Evolutionary conservation across 2,797 vertebrate genomes (phyloP).

Genomic region (Amphiprion clarkii): DNA sequence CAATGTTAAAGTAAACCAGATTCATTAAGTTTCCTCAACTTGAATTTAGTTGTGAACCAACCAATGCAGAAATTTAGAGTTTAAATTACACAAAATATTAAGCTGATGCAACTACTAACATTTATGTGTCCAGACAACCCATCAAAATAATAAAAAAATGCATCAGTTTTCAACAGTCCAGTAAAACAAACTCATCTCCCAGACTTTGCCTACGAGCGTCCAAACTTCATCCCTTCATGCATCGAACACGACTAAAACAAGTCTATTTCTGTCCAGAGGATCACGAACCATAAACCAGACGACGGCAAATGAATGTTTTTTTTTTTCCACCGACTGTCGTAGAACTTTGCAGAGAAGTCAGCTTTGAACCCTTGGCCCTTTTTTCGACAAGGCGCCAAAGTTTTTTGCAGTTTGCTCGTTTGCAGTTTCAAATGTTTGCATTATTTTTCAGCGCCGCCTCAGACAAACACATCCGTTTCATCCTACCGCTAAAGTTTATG

Average conservation of each 20-base stretch:
- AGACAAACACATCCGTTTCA: conserved; percentile 56
- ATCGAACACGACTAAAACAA: conserved; percentile 27
- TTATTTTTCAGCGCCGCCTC: conserved; percentile 54
- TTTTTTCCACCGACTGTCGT: conserved; percentile 32
- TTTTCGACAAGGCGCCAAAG: conserved; percentile 31
- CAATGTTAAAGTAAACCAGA: too few species aligned
- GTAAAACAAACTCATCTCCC: too few species aligned
- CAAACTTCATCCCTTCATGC: conserved; percentile 3
- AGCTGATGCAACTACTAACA: too few species aligned
- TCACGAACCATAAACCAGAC: conserved; percentile 52
- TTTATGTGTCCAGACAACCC: too few species aligned
- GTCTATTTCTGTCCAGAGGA: conserved; percentile 19
- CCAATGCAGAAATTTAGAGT: too few species aligned
- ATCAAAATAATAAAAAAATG: too few species aligned
- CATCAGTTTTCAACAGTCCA: too few species aligned
- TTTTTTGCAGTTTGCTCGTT: conserved; percentile 46
- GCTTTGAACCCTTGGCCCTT: conserved; percentile 63
- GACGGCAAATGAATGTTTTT: conserved; percentile 42
- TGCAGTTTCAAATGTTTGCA: conserved; percentile 39
- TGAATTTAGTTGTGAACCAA: too few species aligned
- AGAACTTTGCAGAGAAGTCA: conserved; percentile 53
- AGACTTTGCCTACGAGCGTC: conserved; percentile 18
- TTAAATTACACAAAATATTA: too few species aligned
- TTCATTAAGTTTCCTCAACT: too few species aligned
- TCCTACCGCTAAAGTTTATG: conserved; percentile 51